A percentile compares a stretch with the other conserved stretches of the same genome.
Conservation (phyloP, 1,140 invertebrate species). For the Heliconius hewitsoni region DNA sequence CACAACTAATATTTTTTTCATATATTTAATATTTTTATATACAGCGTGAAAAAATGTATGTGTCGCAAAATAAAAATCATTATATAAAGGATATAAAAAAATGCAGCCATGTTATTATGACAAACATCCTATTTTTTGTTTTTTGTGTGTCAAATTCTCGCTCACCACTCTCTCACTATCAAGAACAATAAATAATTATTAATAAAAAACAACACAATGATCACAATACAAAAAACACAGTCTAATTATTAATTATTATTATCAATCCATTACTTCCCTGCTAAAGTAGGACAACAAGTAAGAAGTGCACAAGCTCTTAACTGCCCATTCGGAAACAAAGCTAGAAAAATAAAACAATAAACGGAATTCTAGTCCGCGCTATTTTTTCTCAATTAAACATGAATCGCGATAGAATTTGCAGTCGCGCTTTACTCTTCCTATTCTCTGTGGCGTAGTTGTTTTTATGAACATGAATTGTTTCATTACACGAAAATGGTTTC, state of each 20-base stretch:
- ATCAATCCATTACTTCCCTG: neutral
- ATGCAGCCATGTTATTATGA: too few species aligned
- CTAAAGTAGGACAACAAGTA: neutral
- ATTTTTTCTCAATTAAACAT: conserved; percentile 27
- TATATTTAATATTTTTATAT: too few species aligned
- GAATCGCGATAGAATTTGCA: conserved; percentile 45
- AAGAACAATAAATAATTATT: too few species aligned
- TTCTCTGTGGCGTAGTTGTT: neutral
- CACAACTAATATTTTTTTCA: neutral
- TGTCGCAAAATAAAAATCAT: too few species aligned
- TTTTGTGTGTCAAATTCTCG: too few species aligned
- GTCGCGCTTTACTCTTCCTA: neutral
- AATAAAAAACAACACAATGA: too few species aligned
- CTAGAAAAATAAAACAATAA: conserved; percentile 22
- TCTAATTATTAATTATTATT: too few species aligned
- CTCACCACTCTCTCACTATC: too few species aligned
- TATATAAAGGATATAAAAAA: too few species aligned
- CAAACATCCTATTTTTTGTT: too few species aligned
- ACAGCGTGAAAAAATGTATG: too few species aligned
- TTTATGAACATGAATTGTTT: conserved; percentile 14
- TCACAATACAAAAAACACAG: too few species aligned
- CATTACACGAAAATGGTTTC: conserved; percentile 8
- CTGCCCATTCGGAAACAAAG: conserved; percentile 25
- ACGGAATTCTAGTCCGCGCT: neutral
- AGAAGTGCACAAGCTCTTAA: conserved; percentile 18